Percentiles rank a stretch among this genome's conserved stretches.
Evolutionary conservation across 1,140 invertebrate genomes (phyloP).

Genomic region (Whitmania pigra): DNA sequence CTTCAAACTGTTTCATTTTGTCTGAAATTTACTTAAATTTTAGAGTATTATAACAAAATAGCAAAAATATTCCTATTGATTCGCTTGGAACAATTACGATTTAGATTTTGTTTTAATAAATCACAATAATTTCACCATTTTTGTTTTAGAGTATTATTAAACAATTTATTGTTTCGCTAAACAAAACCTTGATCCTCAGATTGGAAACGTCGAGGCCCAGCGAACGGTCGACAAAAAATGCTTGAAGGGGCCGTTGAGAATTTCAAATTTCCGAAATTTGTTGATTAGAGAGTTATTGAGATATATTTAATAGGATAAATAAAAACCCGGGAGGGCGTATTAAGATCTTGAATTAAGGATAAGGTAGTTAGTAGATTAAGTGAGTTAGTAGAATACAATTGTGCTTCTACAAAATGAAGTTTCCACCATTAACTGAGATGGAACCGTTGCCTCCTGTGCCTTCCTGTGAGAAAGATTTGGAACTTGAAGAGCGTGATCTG

Average conservation of each 20-base stretch:
- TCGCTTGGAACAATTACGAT: no score
- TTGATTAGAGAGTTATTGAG: neutral
- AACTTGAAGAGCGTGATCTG: neutral
- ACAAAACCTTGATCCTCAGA: no score
- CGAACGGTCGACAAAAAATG: no score
- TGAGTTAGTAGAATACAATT: neutral
- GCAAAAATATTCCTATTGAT: no score
- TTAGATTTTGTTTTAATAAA: no score
- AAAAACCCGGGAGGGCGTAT: neutral
- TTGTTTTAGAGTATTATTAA: no score
- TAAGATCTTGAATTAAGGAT: neutral
- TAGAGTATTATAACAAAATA: no score
- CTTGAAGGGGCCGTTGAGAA: neutral
- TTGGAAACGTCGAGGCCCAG: no score
- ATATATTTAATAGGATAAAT: neutral
- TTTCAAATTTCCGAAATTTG: neutral
- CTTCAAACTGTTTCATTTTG: neutral
- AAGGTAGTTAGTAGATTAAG: neutral
- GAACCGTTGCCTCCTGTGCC: conserved; percentile 16
- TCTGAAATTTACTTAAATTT: no score
- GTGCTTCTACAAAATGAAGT: neutral
- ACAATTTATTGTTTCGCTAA: no score
- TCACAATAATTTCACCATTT: no score
- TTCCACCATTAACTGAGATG: conserved; percentile 14
- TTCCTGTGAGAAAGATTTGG: conserved; percentile 6